Percentiles rank a stretch among this genome's conserved stretches.
phyloP scores from a whole-genome alignment of 2,888 invertebrate species.

The Azorinus chamasolen region DNA sequence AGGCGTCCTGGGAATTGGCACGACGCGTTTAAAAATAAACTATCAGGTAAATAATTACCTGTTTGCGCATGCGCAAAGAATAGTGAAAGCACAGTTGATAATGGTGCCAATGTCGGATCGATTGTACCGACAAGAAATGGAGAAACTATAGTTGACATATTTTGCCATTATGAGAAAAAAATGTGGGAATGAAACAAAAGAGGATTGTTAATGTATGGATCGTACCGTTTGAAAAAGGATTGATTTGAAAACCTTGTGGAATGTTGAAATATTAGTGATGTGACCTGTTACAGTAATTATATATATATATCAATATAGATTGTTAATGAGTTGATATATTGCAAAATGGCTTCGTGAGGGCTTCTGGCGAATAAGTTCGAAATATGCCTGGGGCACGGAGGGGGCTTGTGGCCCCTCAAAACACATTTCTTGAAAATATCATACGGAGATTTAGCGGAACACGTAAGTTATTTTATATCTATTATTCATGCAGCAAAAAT shows the following conservation, averaged over 20 bases:
- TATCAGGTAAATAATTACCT: conserved; percentile 74
- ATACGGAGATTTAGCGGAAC: conserved; percentile 99
- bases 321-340: too few relatives aligned
- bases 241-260: too few relatives aligned
- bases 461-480: conserved; percentile 91
- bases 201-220: too few relatives aligned
- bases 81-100: conserved; percentile 52
- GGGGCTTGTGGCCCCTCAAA: conserved; percentile 99
- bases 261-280: too few relatives aligned
- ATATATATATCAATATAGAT: too few relatives aligned
- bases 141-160: not conserved
- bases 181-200: too few relatives aligned
- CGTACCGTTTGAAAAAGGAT: too few relatives aligned
- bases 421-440: conserved; percentile 99
- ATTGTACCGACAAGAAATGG: conserved; percentile 35
- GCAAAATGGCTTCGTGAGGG: too few relatives aligned
- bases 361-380: not conserved
- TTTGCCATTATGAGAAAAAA: too few relatives aligned
- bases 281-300: too few relatives aligned
- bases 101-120: conserved; percentile 49
- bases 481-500: not conserved
- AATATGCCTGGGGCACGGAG: conserved; percentile 84
- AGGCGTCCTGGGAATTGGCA: conserved; percentile 38
- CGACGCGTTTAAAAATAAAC: conserved; percentile 49
- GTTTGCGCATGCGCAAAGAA: conserved; percentile 69